These are phyloP conservation scores for Chrysina gloriosa DNA, from an alignment of 2,888 invertebrate species.

Conservation along the genomic window DNA sequence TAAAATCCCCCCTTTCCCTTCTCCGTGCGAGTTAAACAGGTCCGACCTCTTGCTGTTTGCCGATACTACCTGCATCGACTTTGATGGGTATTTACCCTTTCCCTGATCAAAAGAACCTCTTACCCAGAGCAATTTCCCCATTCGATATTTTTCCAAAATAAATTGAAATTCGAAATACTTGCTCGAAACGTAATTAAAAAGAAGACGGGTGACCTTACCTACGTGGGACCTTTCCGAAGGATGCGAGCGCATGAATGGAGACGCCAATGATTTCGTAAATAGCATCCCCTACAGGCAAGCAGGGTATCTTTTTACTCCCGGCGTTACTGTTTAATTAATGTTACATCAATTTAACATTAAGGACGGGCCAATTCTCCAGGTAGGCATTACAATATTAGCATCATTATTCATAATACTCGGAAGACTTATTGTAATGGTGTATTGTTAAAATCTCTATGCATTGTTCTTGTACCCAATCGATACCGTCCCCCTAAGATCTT, in stretches of 20 bases:
- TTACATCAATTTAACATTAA: slow-evolving; percentile 12
- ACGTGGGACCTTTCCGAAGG: not conserved
- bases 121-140: not conserved
- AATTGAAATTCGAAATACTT: not conserved
- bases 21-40: not conserved
- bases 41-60: not conserved
- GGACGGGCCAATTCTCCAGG: not conserved
- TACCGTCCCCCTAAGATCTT: not conserved
- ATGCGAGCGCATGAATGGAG: not conserved
- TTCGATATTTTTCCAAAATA: not conserved
- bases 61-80: not conserved
- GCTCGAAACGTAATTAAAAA: not conserved
- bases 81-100: not conserved
- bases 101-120: not conserved
- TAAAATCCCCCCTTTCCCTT: not conserved
- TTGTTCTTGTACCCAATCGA: not conserved
- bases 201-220: not conserved
- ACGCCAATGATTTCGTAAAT: not conserved
- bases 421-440: slow-evolving; percentile 23
- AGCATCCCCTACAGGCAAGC: not conserved
- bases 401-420: slow-evolving; percentile 22
- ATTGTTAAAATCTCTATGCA: slow-evolving; percentile 16
- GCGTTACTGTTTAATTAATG: slow-evolving; percentile 5
- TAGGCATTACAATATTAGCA: slow-evolving; percentile 5
- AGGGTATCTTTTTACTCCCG: not conserved